Conservation (phyloP, 2,113 vertebrate genomes). For the Meles meles region DNA sequence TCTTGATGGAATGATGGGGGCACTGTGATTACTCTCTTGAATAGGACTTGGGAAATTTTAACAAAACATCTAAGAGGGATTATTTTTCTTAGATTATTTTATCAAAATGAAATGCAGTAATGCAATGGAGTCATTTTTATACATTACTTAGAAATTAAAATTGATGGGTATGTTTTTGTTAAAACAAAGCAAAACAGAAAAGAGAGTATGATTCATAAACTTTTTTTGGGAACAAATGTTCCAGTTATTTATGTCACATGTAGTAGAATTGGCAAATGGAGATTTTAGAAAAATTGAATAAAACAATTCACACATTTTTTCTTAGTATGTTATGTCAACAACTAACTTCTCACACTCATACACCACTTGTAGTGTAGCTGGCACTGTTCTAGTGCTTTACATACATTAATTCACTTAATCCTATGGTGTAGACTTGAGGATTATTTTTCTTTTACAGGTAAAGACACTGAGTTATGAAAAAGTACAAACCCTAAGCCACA, state of each 20-base stretch:
- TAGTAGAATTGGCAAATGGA: background rate
- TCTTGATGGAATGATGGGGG: background rate
- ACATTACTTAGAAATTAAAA: conserved; percentile 9
- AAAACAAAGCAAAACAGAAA: background rate
- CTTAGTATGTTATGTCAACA: background rate
- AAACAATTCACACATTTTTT: background rate
- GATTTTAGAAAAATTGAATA: background rate
- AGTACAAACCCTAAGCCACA: background rate
- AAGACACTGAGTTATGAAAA: background rate
- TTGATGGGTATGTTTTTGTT: background rate
- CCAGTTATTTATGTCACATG: background rate
- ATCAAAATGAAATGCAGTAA: background rate
- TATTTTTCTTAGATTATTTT: background rate
- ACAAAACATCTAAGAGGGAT: background rate
- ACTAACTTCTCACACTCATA: background rate
- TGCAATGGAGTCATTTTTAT: background rate
- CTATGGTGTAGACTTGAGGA: background rate
- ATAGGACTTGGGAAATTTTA: background rate
- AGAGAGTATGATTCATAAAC: background rate
- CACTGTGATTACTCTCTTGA: background rate
- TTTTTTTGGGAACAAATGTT: background rate
- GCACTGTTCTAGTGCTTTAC: background rate
- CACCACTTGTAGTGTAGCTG: background rate
- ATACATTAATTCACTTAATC: background rate
- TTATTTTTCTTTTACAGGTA: background rate